Evolutionary conservation across 2,888 invertebrate species (phyloP).

Genomic region (Crepidodera aurea): DNA sequence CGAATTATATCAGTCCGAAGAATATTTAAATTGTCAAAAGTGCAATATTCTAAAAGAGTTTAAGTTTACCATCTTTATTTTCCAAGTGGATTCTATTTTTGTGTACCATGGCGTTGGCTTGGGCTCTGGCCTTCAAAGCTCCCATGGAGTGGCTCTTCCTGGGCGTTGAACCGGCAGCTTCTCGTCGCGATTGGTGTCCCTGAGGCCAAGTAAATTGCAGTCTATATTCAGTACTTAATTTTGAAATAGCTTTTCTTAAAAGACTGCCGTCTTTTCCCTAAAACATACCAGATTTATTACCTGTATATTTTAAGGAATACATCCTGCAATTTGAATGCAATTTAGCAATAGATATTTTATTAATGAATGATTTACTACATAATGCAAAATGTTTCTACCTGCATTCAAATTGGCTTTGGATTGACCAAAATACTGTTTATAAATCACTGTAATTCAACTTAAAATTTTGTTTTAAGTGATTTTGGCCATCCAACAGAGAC

Average conservation of each 20-base stretch:
- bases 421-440: conserved; percentile 34
- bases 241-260: conserved; percentile 74
- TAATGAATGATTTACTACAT: conserved; percentile 21
- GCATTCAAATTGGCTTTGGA: conserved; percentile 37
- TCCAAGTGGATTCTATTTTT: conserved; percentile 61
- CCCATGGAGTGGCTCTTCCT: conserved; percentile 90
- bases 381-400: conserved; percentile 24
- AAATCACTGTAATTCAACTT: neutral
- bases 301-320: conserved; percentile 38
- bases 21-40: too few relatives aligned
- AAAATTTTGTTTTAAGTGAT: conserved; percentile 22
- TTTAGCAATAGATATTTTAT: conserved; percentile 7
- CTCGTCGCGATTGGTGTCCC: conserved; percentile 61
- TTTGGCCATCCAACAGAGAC: conserved; percentile 33
- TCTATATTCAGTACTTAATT: conserved; percentile 86
- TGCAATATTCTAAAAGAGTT: too few relatives aligned
- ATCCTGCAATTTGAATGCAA: conserved; percentile 35
- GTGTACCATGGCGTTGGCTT: conserved; percentile 59
- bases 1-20: too few relatives aligned
- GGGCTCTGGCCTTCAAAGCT: conserved; percentile 73
- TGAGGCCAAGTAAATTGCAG: conserved; percentile 90
- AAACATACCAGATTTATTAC: conserved; percentile 46
- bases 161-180: conserved; percentile 67
- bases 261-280: conserved; percentile 67
- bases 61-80: conserved; percentile 58